A percentile compares a stretch with the other conserved stretches of the same genome.
Evolutionary conservation across 2,113 vertebrate genomes (phyloP).

Genomic region (Tor tambroides): DNA sequence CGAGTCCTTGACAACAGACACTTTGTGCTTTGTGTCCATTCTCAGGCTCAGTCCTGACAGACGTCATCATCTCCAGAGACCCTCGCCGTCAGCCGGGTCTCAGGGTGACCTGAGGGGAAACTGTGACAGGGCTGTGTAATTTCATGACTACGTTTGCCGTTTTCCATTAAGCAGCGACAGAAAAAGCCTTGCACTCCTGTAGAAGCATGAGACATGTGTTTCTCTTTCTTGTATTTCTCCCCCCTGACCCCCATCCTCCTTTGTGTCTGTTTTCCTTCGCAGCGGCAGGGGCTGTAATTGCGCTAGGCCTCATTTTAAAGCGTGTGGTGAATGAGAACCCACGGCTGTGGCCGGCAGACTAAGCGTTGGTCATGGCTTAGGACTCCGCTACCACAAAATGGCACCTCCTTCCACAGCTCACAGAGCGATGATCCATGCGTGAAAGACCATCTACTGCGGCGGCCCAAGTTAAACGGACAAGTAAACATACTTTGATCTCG

Average conservation of each 20-base stretch:
- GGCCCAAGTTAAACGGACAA: constrained; percentile 26
- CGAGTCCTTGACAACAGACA: neutral
- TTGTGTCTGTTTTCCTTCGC: neutral
- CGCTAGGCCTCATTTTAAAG: constrained; percentile 51
- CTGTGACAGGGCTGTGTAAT: constrained; percentile 29
- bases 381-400: constrained; percentile 10
- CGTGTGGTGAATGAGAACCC: constrained; percentile 53
- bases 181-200: constrained; percentile 24
- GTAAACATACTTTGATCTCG: constrained; percentile 34
- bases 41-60: constrained; percentile 9
- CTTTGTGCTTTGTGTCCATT: neutral
- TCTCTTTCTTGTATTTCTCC: constrained; percentile 30
- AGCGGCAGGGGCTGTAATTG: constrained; percentile 52
- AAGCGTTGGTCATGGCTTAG: constrained; percentile 38
- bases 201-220: constrained; percentile 29
- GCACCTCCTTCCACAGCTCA: neutral
- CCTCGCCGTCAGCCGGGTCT: neutral
- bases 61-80: constrained; percentile 10
- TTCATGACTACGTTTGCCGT: constrained; percentile 23
- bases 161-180: constrained; percentile 30
- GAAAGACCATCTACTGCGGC: constrained; percentile 15
- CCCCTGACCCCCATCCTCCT: neutral
- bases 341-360: constrained; percentile 45
- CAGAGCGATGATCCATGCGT: constrained; percentile 28
- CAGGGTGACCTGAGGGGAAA: constrained; percentile 22